Evolutionary conservation across 2,797 vertebrate genomes (phyloP).

Genomic region (Naso thynnoides): DNA sequence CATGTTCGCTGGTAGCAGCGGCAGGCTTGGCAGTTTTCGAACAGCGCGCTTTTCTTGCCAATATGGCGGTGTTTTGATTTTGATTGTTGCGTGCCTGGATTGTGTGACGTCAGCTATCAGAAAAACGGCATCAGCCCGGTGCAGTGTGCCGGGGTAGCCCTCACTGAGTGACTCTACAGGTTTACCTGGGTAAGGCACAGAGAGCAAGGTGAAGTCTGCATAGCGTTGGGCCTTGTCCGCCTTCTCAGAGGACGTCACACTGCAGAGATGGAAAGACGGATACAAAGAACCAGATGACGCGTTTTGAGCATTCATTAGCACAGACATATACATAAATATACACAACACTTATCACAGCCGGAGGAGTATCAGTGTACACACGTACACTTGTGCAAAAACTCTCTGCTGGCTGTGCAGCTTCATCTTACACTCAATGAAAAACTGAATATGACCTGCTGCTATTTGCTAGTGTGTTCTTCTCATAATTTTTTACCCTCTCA

Average conservation of each 20-base stretch:
- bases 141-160: neutral
- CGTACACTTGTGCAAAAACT: neutral
- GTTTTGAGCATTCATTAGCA: neutral
- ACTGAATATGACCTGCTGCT: too few relatives aligned
- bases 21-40: too few relatives aligned
- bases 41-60: too few relatives aligned
- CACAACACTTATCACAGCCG: neutral
- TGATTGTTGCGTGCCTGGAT: too few relatives aligned
- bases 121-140: neutral
- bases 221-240: constrained; percentile 99
- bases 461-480: too few relatives aligned
- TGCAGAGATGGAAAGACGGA: constrained; percentile 68
- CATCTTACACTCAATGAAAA: neutral
- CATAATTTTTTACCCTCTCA: too few relatives aligned
- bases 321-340: neutral
- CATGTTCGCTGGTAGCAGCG: too few relatives aligned
- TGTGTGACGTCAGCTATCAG: neutral
- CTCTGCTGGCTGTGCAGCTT: neutral
- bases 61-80: too few relatives aligned
- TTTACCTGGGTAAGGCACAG: constrained; percentile 97
- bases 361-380: neutral
- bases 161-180: too few relatives aligned
- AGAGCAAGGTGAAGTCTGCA: constrained; percentile 97
- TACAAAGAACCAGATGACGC: neutral
- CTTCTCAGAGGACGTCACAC: constrained; percentile 98